Conservation (phyloP, 2,113 vertebrate genomes). For the Varanus salvator region DNA sequence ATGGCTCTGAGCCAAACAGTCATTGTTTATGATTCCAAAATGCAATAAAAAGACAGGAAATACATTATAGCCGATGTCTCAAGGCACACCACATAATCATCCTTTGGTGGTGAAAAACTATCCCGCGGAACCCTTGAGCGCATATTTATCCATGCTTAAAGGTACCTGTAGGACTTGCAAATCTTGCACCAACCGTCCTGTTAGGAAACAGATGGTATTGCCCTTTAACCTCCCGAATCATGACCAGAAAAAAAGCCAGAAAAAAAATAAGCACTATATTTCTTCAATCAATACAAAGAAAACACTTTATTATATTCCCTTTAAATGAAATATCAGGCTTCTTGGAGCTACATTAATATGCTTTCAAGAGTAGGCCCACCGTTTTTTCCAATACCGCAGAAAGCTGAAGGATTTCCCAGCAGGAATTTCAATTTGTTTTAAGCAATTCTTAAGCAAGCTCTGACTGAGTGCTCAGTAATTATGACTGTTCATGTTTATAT, state of each 20-base stretch:
- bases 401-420: slow-evolving; percentile 47
- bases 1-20: slow-evolving; percentile 97
- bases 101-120: slow-evolving; percentile 88
- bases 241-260: slow-evolving; percentile 69
- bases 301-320: slow-evolving; percentile 79
- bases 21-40: slow-evolving; percentile 97
- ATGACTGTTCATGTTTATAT: not conserved
- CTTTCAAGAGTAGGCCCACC: slow-evolving; percentile 57
- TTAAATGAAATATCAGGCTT: slow-evolving; percentile 80
- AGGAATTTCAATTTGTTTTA: not conserved
- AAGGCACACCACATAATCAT: slow-evolving; percentile 93
- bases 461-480: not conserved
- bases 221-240: slow-evolving; percentile 84
- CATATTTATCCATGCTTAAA: slow-evolving; percentile 87
- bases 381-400: slow-evolving; percentile 56
- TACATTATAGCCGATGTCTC: slow-evolving; percentile 96
- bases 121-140: slow-evolving; percentile 85
- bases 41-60: slow-evolving; percentile 96
- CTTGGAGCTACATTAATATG: slow-evolving; percentile 65
- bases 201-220: slow-evolving; percentile 84
- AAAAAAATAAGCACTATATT: slow-evolving; percentile 83
- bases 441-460: not conserved
- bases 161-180: slow-evolving; percentile 87
- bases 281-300: slow-evolving; percentile 83
- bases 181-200: slow-evolving; percentile 84